These are phyloP conservation scores for Catocala sponsa DNA, from an alignment of 2,888 invertebrate genomes.

Conservation along the genomic window DNA sequence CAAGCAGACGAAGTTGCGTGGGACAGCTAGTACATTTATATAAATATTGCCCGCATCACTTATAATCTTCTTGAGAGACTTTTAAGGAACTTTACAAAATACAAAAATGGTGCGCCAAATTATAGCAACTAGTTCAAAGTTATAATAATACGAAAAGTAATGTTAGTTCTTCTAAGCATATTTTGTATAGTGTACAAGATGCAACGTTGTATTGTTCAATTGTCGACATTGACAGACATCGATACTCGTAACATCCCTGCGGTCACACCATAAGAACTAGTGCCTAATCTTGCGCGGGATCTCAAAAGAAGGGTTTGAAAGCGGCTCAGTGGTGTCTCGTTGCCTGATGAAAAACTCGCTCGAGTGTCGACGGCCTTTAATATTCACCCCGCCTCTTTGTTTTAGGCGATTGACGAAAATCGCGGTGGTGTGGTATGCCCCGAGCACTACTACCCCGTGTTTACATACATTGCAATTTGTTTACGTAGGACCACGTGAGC, in stretches of 20 bases:
- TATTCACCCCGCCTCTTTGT: constrained; percentile 84
- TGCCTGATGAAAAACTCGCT: constrained; percentile 83
- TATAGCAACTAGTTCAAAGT: too few relatives aligned
- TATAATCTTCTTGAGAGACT: too few relatives aligned
- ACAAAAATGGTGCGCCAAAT: too few relatives aligned
- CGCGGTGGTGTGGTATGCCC: constrained; percentile 51
- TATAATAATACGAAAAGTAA: too few relatives aligned
- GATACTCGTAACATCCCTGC: constrained; percentile 56
- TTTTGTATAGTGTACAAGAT: too few relatives aligned
- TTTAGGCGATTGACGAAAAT: constrained; percentile 84
- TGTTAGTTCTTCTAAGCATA: too few relatives aligned
- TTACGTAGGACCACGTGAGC: constrained; percentile 53
- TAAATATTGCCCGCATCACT: too few relatives aligned
- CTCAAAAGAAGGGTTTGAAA: constrained; percentile 84
- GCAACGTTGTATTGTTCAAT: too few relatives aligned
- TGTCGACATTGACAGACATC: background rate
- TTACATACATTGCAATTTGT: constrained; percentile 63
- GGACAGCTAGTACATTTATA: too few relatives aligned
- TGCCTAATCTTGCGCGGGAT: constrained; percentile 86
- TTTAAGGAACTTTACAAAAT: too few relatives aligned
- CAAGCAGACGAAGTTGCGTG: too few relatives aligned
- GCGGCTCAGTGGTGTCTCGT: constrained; percentile 75
- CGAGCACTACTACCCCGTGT: constrained; percentile 39
- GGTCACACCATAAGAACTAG: constrained; percentile 76
- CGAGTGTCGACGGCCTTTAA: constrained; percentile 80